Evolutionary conservation across 2,888 invertebrate genomes (phyloP), one percentile per base, ranked within the genome.

Genomic region (Drosophila atroscutellata): DNA sequence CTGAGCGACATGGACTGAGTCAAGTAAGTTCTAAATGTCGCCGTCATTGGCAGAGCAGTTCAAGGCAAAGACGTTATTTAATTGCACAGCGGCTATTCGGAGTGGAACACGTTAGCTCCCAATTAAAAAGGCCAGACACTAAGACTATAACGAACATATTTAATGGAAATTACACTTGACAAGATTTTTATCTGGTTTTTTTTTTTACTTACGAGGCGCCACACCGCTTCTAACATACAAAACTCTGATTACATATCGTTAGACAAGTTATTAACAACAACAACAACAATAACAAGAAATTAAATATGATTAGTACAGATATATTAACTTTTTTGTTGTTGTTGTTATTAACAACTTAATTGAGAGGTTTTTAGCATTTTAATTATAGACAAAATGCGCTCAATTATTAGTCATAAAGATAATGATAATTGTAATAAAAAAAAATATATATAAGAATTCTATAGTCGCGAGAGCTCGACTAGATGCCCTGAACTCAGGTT

Each of bases 31-130:
- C 83, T 89, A 86, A 87, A 83, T 89, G 89, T 86, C 87, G 71
- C 59, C 73, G 72, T 66, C 80, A 67, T 67, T 68, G 76, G 73
- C 65, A 57, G 49, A 73, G 51, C 80, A 81, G 91, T 91, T 92
- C 92, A 91, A 91, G 91, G 91, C 81, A 77, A 91, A 79, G 67
- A 87, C 82, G 83, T 50, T 85, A 66, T 86, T 90, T 91, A 91
- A 91, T 91, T 87, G 80, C 88, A 63, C 68, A 39, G 62, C 64
- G 66, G 77, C 85, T 85, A 54, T 79, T 81, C 70, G 80, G 88
- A 85, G 84, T 87, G 66, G 89, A 89, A 86, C 85, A 86, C 87
- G 90, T 87, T 89, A 87, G 82, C 80, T 82, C 89, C 87, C 89
- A 85, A 86, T 89, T 86, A 89, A 85, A 78, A 78, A 81, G 72